Evolutionary conservation across 2,888 invertebrate species (phyloP), one percentile per base, ranked within the genome.

Genomic region (Rhimphoctona megacephalus): DNA sequence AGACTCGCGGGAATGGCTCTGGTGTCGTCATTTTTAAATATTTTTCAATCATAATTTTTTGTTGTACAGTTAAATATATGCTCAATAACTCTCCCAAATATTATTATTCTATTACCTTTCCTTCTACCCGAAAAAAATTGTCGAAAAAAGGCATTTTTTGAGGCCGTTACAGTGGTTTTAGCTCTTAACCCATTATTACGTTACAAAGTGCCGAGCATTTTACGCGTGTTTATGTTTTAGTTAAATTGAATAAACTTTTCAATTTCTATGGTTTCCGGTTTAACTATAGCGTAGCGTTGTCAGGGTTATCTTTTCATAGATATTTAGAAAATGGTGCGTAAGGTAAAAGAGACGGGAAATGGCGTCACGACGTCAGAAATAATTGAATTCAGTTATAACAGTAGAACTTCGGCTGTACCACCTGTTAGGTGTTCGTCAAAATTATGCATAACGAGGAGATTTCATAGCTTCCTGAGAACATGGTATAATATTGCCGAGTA

Each of bases 401-500:
- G 19, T 14, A 39, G 66, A 39, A 70, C 81, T 43, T 57, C 14
- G 64, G 36, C 69, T n/a, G 70, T 81, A 61, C 61, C 78, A 69
- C 81, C 78, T 79, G 73, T 82, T 64, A 30, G 52, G 30, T 49
- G 46, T 61, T 43, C 49, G 54, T 30, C 82, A 30, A 57, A 74
- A 82, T 85, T 79, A 57, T 64, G 78, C 73, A 78, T 64, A 79
- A 82, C 54, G 72, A 69, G 69, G 22, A 33, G 36, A 64, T 85
- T 82, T 74, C 39, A 85, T 67, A 74, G 82, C 61, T 82, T 74
- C 61, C 73, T 19, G 49, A 52, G 79, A 82, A 64, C 64, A 39
- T 25, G 66, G 57, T 49, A 77, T 30, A 72, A 81, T 81, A 81
- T 78, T 22, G 49, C 39, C 36, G 25, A 43, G 39, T 49, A 43